These are phyloP conservation scores for Emberiza fucata DNA, from an alignment of 2,113 vertebrate genomes.

Conservation along the genomic window DNA sequence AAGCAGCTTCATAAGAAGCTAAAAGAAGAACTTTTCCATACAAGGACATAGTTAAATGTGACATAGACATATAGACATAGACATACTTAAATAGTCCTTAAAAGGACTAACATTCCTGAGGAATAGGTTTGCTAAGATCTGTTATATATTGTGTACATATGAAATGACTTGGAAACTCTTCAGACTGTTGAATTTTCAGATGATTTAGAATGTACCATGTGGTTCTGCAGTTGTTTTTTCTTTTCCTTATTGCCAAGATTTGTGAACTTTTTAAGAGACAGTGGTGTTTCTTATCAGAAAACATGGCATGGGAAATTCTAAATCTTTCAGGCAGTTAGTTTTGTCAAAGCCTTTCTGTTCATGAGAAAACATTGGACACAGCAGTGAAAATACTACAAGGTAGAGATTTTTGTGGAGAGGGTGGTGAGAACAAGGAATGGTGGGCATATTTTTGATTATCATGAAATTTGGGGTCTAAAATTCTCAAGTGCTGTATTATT, in stretches of 20 bases:
- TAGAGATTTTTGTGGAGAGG: neutral
- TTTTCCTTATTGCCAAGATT: neutral
- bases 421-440: neutral
- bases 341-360: neutral
- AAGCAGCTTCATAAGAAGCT: neutral
- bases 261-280: fast-evolving
- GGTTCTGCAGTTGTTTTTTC: neutral
- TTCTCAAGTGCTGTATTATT: neutral
- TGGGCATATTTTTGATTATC: neutral
- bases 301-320: too few species aligned
- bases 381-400: neutral
- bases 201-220: neutral
- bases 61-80: too few species aligned
- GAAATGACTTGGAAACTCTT: neutral
- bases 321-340: neutral
- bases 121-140: neutral
- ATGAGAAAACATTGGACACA: neutral
- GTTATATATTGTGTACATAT: neutral
- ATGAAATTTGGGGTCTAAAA: neutral
- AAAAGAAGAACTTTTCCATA: neutral
- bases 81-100: neutral
- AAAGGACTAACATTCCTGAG: neutral
- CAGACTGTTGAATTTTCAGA: neutral
- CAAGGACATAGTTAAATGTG: neutral
- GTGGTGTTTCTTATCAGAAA: neutral